phyloP scores from a whole-genome alignment of 2,113 vertebrate species.

The Varanus komodoensis region DNA sequence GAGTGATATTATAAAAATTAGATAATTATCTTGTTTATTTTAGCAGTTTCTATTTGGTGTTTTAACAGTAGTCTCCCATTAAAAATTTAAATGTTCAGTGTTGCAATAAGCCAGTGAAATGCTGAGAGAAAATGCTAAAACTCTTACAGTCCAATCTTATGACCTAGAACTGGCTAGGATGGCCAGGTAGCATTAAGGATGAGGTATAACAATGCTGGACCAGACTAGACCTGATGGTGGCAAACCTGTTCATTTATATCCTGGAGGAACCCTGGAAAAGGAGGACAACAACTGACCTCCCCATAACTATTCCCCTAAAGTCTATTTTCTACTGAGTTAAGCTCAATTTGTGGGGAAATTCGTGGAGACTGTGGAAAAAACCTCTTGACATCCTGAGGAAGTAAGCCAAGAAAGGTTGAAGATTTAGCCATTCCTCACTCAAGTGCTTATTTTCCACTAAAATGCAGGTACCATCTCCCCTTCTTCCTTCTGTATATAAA shows the following conservation, averaged over 20 bases:
- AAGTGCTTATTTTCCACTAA: not conserved
- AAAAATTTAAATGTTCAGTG: slow-evolving; percentile 52
- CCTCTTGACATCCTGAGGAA: not conserved
- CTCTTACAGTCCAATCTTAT: slow-evolving; percentile 28
- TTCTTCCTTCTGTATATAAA: not conserved
- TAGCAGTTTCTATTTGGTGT: slow-evolving; percentile 74
- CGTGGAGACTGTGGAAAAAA: not conserved
- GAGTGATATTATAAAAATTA: slow-evolving; percentile 72
- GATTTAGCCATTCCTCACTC: not conserved
- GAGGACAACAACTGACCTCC: not conserved
- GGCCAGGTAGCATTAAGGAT: not conserved
- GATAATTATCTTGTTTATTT: slow-evolving; percentile 75
- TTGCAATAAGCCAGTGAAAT: not conserved
- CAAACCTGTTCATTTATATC: not conserved
- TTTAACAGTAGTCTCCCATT: slow-evolving; percentile 61
- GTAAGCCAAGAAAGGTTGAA: not conserved
- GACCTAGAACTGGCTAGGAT: not conserved
- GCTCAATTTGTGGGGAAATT: too few relatives aligned
- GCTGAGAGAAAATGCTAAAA: slow-evolving; percentile 40
- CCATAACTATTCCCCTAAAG: not conserved
- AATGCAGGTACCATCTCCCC: not conserved
- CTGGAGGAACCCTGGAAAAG: not conserved
- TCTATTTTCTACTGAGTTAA: not conserved
- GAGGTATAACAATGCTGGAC: not conserved
- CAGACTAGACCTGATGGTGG: not conserved